Conservation (phyloP, 2,113 vertebrate genomes). For the Anthoscopus minutus region DNA sequence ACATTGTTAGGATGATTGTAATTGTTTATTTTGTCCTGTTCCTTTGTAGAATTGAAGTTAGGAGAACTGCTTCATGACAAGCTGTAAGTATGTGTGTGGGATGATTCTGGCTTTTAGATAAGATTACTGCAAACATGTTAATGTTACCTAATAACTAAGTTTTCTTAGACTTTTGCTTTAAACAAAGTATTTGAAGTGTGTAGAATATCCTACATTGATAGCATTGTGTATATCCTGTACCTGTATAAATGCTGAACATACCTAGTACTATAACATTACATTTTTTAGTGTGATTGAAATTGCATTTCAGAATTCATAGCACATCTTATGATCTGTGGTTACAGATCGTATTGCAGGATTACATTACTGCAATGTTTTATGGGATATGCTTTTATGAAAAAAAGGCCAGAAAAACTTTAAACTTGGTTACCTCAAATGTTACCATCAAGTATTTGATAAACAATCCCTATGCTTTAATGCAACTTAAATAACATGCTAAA, state of each 20-base stretch:
- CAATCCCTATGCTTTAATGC: neutral
- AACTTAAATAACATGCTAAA: neutral
- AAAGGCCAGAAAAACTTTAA: neutral
- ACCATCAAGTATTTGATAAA: neutral
- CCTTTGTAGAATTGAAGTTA: slow-evolving; percentile 87
- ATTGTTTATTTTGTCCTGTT: slow-evolving; percentile 29
- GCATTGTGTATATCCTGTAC: neutral
- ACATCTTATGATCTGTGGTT: neutral
- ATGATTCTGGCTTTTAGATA: neutral
- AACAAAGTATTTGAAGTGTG: neutral
- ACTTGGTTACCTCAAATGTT: neutral
- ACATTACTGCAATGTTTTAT: neutral
- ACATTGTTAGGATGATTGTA: neutral
- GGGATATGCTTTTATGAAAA: neutral
- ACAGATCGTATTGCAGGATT: no score
- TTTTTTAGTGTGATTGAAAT: neutral
- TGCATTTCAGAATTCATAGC: neutral
- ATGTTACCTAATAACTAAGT: neutral
- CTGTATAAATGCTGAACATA: neutral
- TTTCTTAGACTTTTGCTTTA: neutral
- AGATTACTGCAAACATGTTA: neutral
- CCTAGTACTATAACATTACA: neutral
- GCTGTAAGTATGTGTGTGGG: slow-evolving; percentile 80
- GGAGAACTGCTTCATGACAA: slow-evolving; percentile 98
- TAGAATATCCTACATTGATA: neutral